phyloP scores from a whole-genome alignment of 2,113 vertebrate genomes.

The Bufo gargarizans region DNA sequence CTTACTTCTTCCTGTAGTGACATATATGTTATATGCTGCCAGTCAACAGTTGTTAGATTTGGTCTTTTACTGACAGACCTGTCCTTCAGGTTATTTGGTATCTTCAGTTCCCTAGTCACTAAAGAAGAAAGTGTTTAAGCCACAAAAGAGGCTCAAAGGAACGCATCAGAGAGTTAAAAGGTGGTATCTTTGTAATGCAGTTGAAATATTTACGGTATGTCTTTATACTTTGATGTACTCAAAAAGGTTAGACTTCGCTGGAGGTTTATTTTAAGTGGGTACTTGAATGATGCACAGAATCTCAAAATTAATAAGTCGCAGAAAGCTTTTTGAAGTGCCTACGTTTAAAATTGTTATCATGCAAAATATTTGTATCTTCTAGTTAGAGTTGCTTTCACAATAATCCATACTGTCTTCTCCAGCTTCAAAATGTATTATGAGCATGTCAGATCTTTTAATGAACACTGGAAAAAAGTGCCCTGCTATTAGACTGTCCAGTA shows the following conservation, averaged over 20 bases:
- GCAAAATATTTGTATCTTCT: constrained; percentile 9
- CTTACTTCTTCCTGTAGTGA: neutral
- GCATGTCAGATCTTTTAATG: too few species aligned
- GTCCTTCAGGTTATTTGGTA: neutral
- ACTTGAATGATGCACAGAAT: neutral
- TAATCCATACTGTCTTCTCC: too few species aligned
- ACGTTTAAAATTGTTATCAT: neutral
- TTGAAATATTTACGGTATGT: neutral
- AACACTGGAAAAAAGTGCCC: too few species aligned
- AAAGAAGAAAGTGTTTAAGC: constrained; percentile 4
- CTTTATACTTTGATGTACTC: neutral
- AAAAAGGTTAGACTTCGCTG: neutral
- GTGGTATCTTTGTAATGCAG: neutral
- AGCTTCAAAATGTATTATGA: too few species aligned
- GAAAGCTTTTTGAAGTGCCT: neutral
- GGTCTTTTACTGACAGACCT: neutral
- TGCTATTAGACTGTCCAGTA: too few species aligned
- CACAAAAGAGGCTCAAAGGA: neutral
- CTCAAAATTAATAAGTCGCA: neutral
- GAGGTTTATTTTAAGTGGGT: constrained; percentile 16
- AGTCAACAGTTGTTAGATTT: neutral
- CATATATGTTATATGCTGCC: neutral
- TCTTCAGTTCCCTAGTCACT: neutral
- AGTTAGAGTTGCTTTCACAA: neutral
- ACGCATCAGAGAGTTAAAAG: neutral